Evolutionary conservation across 2,113 vertebrate genomes (phyloP).

Genomic region (Bos indicus): DNA sequence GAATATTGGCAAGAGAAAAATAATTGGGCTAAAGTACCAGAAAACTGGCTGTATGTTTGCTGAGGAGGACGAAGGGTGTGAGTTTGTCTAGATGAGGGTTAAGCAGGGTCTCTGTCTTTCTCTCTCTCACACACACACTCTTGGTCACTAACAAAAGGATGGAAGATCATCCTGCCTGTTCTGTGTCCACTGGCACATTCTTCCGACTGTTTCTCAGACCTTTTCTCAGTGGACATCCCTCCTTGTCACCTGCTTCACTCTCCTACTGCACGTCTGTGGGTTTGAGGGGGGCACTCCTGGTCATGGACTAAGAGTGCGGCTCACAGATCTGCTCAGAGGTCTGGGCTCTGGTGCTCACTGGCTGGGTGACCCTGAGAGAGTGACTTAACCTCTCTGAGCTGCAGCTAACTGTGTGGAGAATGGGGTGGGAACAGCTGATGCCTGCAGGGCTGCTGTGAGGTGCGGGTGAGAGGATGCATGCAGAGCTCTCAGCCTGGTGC

Average conservation of each 20-base stretch:
- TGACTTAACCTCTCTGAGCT: background rate
- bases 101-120: background rate
- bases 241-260: background rate
- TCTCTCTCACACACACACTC: background rate
- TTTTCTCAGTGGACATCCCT: background rate
- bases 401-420: background rate
- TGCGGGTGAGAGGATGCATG: accelerated
- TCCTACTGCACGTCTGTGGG: background rate
- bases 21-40: background rate
- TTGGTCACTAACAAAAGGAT: no score
- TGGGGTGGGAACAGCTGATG: no score
- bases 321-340: background rate
- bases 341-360: background rate
- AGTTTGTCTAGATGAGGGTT: background rate
- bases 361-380: background rate
- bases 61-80: background rate
- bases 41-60: background rate
- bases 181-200: background rate
- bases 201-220: background rate
- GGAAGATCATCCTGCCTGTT: background rate
- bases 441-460: background rate
- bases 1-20: background rate
- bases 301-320: background rate
- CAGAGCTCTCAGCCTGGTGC: background rate
- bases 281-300: background rate